Conservation (phyloP, 2,113 vertebrate species). For the Rhombomys opimus region DNA sequence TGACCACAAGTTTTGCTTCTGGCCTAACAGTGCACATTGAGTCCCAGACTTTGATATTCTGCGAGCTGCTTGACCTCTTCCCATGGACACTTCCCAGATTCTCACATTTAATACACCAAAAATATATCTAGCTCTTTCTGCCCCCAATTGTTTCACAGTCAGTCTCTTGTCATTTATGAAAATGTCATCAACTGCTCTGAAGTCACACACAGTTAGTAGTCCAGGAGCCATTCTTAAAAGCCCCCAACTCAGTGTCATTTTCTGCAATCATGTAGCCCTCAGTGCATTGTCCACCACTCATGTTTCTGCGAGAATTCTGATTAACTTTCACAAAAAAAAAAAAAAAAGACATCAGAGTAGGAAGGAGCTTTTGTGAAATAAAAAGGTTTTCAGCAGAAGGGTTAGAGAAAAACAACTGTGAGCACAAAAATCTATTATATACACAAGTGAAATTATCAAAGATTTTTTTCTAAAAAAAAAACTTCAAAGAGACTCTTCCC, state of each 20-base stretch:
- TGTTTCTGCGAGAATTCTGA: not conserved
- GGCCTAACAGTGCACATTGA: not conserved
- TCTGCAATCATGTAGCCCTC: not conserved
- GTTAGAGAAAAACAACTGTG: not conserved
- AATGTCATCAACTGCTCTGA: not conserved
- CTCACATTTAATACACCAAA: not conserved
- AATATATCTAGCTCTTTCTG: not conserved
- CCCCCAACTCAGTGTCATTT: not conserved
- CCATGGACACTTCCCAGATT: not conserved
- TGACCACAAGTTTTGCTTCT: not conserved
- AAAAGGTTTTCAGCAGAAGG: not conserved
- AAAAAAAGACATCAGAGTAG: not conserved
- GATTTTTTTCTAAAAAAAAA: not conserved
- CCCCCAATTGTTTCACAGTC: not conserved
- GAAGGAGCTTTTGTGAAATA: not conserved
- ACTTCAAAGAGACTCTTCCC: not conserved
- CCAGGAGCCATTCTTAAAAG: not conserved
- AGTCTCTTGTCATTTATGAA: conserved; percentile 17
- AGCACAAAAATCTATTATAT: not conserved
- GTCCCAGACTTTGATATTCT: not conserved
- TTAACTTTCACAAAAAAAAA: not conserved
- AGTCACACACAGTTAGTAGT: not conserved
- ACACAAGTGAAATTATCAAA: not conserved
- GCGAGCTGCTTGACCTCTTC: not conserved
- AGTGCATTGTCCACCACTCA: not conserved